Percentiles rank a stretch among this genome's conserved stretches.
These are phyloP conservation scores for Bombylius major DNA, from an alignment of 2,888 invertebrate species.

Conservation along the genomic window DNA sequence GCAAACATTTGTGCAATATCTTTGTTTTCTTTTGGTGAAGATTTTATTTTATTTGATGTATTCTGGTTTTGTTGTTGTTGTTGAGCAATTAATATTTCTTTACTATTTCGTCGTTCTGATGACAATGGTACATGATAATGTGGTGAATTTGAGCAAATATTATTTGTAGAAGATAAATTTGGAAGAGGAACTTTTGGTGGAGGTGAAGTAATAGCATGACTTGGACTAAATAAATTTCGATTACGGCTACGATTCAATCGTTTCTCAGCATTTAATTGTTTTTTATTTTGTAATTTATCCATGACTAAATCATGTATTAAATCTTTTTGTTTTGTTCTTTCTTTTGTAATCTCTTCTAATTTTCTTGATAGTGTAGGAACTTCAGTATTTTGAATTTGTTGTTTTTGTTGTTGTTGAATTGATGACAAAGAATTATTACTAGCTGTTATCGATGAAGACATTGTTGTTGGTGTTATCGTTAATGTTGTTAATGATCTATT, in stretches of 20 bases:
- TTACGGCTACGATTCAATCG: conserved; percentile 47
- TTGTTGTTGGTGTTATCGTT: background rate
- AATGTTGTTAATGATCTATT: background rate
- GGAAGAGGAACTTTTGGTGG: background rate
- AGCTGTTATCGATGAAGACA: background rate
- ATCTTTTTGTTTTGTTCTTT: conserved; percentile 70
- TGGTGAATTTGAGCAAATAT: conserved; percentile 30
- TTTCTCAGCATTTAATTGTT: conserved; percentile 48
- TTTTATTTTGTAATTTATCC: conserved; percentile 59
- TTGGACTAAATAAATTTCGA: conserved; percentile 31
- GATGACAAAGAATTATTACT: background rate
- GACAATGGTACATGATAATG: conserved; percentile 24
- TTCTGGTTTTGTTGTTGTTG: background rate
- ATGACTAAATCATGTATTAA: conserved; percentile 72
- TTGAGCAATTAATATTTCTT: background rate
- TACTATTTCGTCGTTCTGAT: conserved; percentile 6
- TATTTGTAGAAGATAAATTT: conserved; percentile 19
- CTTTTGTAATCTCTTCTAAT: conserved; percentile 64
- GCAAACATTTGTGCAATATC: conserved; percentile 21
- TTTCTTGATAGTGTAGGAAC: conserved; percentile 49
- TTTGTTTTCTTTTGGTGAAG: conserved; percentile 16
- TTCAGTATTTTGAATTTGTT: conserved; percentile 30
- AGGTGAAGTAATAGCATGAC: background rate
- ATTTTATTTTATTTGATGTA: conserved; percentile 18
- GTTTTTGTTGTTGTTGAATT: conserved; percentile 25